Conservation (phyloP, 1,140 invertebrate species). For the Diprion similis region DNA sequence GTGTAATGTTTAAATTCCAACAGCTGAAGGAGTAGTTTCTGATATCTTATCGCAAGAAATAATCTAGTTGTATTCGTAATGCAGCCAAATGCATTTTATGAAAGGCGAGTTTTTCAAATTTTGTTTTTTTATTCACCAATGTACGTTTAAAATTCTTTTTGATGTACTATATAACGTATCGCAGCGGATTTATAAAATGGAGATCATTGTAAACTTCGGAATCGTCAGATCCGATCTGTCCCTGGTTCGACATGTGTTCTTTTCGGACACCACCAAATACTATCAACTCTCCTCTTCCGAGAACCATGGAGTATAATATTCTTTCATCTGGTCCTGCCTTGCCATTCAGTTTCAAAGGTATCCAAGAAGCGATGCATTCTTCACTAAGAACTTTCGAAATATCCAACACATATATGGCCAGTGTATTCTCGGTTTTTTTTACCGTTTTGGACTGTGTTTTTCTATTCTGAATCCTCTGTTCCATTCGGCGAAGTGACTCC, state of each 20-base stretch:
- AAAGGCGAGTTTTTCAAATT: no score
- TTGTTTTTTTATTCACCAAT: no score
- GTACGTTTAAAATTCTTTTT: neutral
- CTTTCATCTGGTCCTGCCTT: conserved; percentile 84
- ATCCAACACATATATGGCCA: conserved; percentile 88
- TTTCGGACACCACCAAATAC: conserved; percentile 94
- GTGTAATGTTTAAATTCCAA: no score
- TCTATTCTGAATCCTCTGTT: conserved; percentile 61
- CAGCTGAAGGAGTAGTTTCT: no score
- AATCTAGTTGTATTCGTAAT: no score
- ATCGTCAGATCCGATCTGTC: conserved; percentile 54
- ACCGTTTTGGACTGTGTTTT: conserved; percentile 37
- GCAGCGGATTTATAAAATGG: conserved; percentile 79
- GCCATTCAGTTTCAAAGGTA: conserved; percentile 70
- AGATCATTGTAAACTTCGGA: conserved; percentile 78
- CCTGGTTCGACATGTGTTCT: conserved; percentile 61
- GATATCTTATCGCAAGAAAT: no score
- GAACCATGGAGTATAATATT: conserved; percentile 87
- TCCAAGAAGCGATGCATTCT: conserved; percentile 77
- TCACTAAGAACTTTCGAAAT: conserved; percentile 74
- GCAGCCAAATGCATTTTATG: no score
- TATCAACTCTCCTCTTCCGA: conserved; percentile 89
- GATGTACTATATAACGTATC: conserved; percentile 70
- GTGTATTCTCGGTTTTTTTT: conserved; percentile 62
- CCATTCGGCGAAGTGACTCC: conserved; percentile 68